Conservation (phyloP, 2,797 vertebrate genomes). For the Crossoptilon crossoptilon region DNA sequence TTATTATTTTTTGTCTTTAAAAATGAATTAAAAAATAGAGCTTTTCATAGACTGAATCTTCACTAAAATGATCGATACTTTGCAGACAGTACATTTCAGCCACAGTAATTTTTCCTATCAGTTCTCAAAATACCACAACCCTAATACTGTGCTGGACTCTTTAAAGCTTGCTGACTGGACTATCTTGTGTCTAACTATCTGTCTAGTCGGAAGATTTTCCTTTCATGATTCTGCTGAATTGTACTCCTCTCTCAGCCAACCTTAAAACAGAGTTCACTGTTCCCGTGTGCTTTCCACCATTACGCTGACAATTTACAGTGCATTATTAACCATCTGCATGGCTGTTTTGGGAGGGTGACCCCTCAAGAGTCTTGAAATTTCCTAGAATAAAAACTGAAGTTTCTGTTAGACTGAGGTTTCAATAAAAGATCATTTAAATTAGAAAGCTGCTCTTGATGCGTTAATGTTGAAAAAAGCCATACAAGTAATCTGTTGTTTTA, state of each 20-base stretch:
- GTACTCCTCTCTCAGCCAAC: not conserved
- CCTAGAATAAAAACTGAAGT: not conserved
- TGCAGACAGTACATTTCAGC: not conserved
- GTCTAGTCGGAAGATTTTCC: not conserved
- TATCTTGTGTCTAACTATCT: no score
- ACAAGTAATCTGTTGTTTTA: not conserved
- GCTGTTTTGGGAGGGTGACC: not conserved
- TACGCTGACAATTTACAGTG: not conserved
- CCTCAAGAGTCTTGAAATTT: not conserved
- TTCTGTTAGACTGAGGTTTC: not conserved
- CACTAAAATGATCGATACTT: not conserved
- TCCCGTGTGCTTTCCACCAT: not conserved
- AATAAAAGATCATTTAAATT: not conserved
- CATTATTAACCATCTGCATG: not conserved
- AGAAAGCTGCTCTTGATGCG: not conserved
- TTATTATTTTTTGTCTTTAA: not conserved
- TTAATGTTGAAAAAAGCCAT: not conserved
- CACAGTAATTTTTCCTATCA: not conserved
- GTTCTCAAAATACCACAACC: not conserved
- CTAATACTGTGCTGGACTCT: not conserved
- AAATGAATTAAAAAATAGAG: accelerated
- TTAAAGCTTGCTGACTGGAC: not conserved
- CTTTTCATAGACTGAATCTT: not conserved
- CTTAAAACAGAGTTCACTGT: not conserved
- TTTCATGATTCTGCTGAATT: not conserved